phyloP scores from a whole-genome alignment of 2,797 vertebrate genomes.

The Urosaurus nigricauda region DNA sequence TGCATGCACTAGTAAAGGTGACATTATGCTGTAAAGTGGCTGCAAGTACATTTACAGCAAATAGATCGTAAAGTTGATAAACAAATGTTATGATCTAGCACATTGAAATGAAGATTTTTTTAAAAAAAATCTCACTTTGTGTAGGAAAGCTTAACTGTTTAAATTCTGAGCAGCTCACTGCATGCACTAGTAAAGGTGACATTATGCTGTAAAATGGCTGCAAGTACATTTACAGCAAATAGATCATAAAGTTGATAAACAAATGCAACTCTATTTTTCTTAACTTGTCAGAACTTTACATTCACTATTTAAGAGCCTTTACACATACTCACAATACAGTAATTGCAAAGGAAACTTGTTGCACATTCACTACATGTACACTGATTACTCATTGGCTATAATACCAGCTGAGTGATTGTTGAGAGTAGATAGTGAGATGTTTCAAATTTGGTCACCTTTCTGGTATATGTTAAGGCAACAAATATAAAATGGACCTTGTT shows the following conservation, averaged over 20 bases:
- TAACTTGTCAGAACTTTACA: not conserved
- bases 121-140: not conserved
- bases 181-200: not conserved
- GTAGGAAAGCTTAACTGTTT: constrained; percentile 12
- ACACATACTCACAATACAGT: not conserved
- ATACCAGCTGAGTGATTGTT: not conserved
- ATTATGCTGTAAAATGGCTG: not conserved
- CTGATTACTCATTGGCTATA: not conserved
- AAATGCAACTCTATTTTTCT: accelerated
- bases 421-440: not conserved
- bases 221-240: constrained; percentile 15
- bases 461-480: not conserved
- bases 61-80: constrained; percentile 29
- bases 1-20: not conserved
- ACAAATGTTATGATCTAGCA: constrained; percentile 15
- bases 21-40: not conserved
- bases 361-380: not conserved
- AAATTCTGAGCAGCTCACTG: not conserved
- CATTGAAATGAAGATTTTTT: constrained; percentile 29
- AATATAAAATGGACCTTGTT: not conserved
- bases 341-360: not conserved
- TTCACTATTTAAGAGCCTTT: not conserved
- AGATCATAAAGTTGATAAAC: constrained; percentile 2
- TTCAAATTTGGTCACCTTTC: not conserved
- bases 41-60: not conserved